These are phyloP conservation scores for Lytechinus pictus DNA, from an alignment of 35 echinoderm and acorn worm genomes.

Conservation along the genomic window DNA sequence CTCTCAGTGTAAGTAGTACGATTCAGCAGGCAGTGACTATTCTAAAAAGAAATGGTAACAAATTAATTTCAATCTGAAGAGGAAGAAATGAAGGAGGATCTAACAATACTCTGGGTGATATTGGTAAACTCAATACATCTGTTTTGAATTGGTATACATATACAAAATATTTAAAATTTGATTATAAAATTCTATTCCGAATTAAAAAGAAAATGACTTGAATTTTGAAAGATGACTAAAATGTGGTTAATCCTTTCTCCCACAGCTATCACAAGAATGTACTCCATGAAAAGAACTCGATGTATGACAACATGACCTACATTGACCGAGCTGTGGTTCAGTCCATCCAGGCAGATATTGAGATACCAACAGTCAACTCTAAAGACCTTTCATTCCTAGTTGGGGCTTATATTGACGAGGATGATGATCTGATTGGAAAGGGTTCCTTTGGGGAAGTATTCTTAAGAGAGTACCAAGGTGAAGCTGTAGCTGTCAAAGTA, in stretches of 20 bases:
- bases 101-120: not conserved
- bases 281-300: not conserved
- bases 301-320: not conserved
- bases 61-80: not conserved
- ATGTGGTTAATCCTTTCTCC: too few relatives aligned
- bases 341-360: too few relatives aligned
- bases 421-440: not conserved
- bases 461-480: not conserved
- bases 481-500: not conserved
- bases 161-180: not conserved
- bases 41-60: too few relatives aligned
- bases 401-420: not conserved
- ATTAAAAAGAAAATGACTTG: too few relatives aligned
- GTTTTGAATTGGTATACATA: not conserved
- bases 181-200: too few relatives aligned
- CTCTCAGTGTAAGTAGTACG: not conserved
- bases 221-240: too few relatives aligned
- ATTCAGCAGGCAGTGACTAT: too few relatives aligned
- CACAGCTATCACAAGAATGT: not conserved
- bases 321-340: too few relatives aligned
- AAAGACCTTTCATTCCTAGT: not conserved
- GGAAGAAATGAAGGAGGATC: not conserved
- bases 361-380: too few relatives aligned
- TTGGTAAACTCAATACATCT: not conserved
- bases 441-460: slow-evolving; percentile 30